Base-by-base conservation (phyloP, 2,113 vertebrate species). In the Stegostoma tigrinum region DNA sequence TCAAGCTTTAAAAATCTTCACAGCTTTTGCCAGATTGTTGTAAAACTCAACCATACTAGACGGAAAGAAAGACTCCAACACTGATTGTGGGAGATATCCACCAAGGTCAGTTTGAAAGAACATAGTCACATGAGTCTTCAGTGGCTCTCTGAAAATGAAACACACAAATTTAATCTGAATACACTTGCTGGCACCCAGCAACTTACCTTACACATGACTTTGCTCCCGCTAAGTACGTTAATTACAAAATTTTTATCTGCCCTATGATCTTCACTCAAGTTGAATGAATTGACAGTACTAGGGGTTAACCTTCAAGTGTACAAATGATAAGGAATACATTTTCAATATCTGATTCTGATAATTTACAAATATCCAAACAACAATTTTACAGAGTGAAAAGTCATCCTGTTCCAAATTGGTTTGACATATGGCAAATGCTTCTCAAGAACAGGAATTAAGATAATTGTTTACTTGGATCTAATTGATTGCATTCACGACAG, bases 31-130 rank as follows among this genome's bases (percentile, higher is more conserved):
- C 94, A 99, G 97, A 97, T 98, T 99, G 96, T 96, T 97, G 95
- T 99, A 99, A 97, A 99, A 99, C 42, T 97, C 97, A 0, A 97
- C 96, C 98, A 99, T 99, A 96, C 97, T 99, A 87, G 97, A 97
- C 1, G 99, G 99, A 96, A 99, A 99, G 97, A 99, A 99, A 5
- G 99, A 98, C 96, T 99, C 98, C 17, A 99, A 98, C 70, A 99
- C 98, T 0, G 98, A 98, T 96, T 98, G 98, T 0, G 98, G 99
- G 87, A 99, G 98, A 95, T 98, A 97, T 66, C 99, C 99, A 2
- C 98, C 97, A 48, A 99, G 98, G 96, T 99, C 98, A 0, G 99
- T 99, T 97, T 99, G 99, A 97, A 99, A 99, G 97, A 99, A 99
- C 24, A 97, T 98, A 96, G 99, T 96, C 87, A 99, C 96, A 42